Evolutionary conservation across 2,797 vertebrate species (phyloP).

Genomic region (Notoglanidium macrostoma): DNA sequence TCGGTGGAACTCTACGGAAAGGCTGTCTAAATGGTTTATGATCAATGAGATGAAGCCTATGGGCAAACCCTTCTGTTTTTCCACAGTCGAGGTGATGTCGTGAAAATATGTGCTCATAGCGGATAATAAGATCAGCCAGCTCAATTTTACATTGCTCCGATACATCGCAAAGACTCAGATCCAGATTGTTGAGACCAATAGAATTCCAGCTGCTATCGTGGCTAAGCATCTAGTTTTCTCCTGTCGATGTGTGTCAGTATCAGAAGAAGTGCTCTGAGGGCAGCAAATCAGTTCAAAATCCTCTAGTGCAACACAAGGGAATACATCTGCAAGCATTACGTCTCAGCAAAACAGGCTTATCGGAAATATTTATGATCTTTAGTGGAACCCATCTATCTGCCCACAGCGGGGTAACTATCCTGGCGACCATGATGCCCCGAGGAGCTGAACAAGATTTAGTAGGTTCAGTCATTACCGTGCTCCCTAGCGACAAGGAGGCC

Average conservation of each 20-base stretch:
- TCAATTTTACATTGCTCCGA: not conserved
- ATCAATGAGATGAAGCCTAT: not conserved
- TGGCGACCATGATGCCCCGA: conserved; percentile 28
- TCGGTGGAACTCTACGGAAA: not conserved
- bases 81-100: not conserved
- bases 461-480: conserved; percentile 34
- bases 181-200: not conserved
- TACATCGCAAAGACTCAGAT: not conserved
- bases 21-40: not conserved
- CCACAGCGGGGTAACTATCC: not conserved
- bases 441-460: conserved; percentile 26
- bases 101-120: not conserved
- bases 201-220: not conserved
- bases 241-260: too few relatives aligned
- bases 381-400: conserved; percentile 1
- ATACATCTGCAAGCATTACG: not conserved
- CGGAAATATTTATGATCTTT: not conserved
- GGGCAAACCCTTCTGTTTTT: not conserved
- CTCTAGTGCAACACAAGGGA: not conserved
- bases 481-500: not conserved
- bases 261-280: too few relatives aligned
- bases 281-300: too few relatives aligned
- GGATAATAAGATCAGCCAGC: not conserved
- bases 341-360: conserved; percentile 26
- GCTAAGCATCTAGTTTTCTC: too few relatives aligned